Evolutionary conservation across 2,888 invertebrate genomes (phyloP).

Genomic region (Aproaerema taeniolella): DNA sequence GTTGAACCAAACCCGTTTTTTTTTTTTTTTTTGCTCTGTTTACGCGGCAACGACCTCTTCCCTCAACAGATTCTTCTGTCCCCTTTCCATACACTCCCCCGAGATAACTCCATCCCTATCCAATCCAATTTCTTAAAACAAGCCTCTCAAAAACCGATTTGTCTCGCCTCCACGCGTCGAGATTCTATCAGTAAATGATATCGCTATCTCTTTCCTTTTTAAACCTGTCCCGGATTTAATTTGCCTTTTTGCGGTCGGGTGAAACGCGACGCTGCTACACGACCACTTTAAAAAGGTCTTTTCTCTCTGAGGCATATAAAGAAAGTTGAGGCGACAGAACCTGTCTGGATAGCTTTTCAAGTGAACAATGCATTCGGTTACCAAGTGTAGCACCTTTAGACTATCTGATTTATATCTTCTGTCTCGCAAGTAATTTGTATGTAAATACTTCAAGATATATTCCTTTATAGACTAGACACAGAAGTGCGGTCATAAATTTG

Average conservation of each 20-base stretch:
- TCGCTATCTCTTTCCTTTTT: conserved; percentile 42
- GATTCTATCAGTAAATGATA: conserved; percentile 38
- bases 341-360: conserved; percentile 4
- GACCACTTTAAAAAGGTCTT: conserved; percentile 14
- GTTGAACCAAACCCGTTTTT: too few relatives aligned
- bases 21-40: conserved; percentile 51
- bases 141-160: conserved; percentile 50
- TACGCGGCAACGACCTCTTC: conserved; percentile 61
- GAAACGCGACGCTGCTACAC: conserved; percentile 31
- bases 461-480: conserved; percentile 5
- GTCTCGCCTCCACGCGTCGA: conserved; percentile 56
- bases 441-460: conserved; percentile 1
- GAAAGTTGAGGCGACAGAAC: conserved; percentile 5
- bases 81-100: conserved; percentile 25
- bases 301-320: conserved; percentile 9
- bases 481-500: conserved; percentile 1
- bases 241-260: conserved; percentile 44
- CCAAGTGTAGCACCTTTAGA: conserved; percentile 2
- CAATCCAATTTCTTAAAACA: conserved; percentile 48
- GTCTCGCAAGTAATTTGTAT: conserved; percentile 1
- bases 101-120: conserved; percentile 40
- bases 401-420: conserved; percentile 3
- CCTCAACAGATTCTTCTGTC: conserved; percentile 25
- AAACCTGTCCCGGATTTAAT: conserved; percentile 59
- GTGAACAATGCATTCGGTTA: conserved; percentile 8